These are phyloP conservation scores for Paradisaea rubra DNA, from an alignment of 2,113 vertebrate species.

Conservation along the genomic window DNA sequence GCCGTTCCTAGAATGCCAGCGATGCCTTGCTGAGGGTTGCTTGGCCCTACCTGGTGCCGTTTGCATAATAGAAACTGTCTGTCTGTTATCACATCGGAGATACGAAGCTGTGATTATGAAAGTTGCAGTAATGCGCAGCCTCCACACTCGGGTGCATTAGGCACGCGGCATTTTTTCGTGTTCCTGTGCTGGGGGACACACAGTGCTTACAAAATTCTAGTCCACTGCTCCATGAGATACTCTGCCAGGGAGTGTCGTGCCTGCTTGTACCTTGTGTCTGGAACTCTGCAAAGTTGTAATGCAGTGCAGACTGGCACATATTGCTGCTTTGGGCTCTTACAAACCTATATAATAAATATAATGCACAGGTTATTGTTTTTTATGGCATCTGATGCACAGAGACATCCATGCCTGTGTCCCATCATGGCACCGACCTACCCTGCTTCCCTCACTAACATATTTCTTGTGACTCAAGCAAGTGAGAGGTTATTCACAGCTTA, in stretches of 20 bases:
- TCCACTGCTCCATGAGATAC: rapidly evolving
- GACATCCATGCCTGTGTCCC: not conserved
- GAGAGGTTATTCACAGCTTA: constrained; percentile 25
- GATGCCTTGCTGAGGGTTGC: not conserved
- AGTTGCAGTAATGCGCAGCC: not conserved
- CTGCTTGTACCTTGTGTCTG: not conserved
- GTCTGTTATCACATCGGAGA: not conserved
- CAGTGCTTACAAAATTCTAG: rapidly evolving
- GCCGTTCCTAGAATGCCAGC: not conserved
- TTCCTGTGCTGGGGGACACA: not conserved
- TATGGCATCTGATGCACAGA: not conserved
- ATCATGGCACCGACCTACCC: not conserved
- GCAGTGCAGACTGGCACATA: not conserved
- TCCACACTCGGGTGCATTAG: not conserved
- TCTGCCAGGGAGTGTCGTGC: not conserved
- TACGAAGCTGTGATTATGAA: not conserved
- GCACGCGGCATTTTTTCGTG: rapidly evolving
- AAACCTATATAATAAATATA: not conserved
- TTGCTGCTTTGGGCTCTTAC: not conserved
- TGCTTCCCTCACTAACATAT: not conserved
- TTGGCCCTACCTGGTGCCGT: not conserved
- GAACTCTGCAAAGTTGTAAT: not conserved
- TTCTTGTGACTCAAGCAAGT: not conserved
- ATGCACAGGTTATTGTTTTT: not conserved
- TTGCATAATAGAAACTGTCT: not conserved